These are phyloP conservation scores for Tapirus indicus DNA, from an alignment of 2,797 vertebrate species.

Conservation along the genomic window DNA sequence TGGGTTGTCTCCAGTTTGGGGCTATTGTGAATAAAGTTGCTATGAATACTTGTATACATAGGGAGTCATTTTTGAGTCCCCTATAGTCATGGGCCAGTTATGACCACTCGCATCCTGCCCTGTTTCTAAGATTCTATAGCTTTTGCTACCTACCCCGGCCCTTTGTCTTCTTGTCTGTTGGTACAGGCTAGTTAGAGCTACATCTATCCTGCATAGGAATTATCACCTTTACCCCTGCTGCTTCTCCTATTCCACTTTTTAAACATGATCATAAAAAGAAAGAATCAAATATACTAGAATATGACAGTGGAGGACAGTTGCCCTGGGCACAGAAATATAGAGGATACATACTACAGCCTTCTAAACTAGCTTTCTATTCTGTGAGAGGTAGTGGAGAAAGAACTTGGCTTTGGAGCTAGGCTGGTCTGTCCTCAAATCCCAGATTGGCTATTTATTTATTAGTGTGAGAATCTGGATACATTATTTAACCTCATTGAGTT, in stretches of 20 bases:
- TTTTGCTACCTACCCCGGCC: not conserved
- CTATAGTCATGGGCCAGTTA: not conserved
- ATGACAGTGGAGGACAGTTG: not conserved
- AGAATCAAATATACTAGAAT: not conserved
- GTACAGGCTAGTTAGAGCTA: not conserved
- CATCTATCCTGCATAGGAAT: not conserved
- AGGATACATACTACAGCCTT: not conserved
- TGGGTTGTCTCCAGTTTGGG: slow-evolving; percentile 27
- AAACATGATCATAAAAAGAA: slow-evolving; percentile 15
- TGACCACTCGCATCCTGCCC: not conserved
- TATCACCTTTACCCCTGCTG: not conserved
- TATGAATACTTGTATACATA: not conserved
- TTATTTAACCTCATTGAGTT: slow-evolving; percentile 1
- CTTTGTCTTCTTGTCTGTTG: not conserved
- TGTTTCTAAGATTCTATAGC: not conserved
- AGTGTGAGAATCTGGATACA: not conserved
- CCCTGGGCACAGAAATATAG: not conserved
- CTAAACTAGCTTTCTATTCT: slow-evolving; percentile 22
- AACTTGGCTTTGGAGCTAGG: not conserved
- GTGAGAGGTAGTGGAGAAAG: not conserved
- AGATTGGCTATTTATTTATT: not conserved
- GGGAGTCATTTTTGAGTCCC: not conserved
- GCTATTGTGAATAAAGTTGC: slow-evolving; percentile 3
- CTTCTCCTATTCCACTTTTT: not conserved
- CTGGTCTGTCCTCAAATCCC: not conserved